phyloP scores from a whole-genome alignment of 30 jellyfish, hydroid and myxozoan genomes.

The Haliclystus octoradiatus region DNA sequence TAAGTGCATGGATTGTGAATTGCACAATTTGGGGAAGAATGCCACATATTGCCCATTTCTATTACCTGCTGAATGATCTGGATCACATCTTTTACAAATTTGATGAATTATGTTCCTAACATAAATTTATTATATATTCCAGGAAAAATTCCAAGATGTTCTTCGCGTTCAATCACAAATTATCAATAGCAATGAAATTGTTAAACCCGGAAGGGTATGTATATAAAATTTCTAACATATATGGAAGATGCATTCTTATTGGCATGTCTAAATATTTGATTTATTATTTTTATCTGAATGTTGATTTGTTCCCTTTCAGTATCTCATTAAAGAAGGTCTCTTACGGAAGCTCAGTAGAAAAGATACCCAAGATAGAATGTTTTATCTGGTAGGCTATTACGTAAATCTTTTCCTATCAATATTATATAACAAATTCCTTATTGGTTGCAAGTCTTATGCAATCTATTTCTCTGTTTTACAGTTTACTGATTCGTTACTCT shows the following conservation, averaged over 20 bases:
- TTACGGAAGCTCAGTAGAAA: constrained; percentile 75
- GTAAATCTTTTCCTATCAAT: background rate
- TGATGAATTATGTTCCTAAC: too few species aligned
- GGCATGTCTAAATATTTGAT: too few species aligned
- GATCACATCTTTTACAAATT: too few species aligned
- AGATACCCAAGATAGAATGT: constrained; percentile 83
- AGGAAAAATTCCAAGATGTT: constrained; percentile 92
- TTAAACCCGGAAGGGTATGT: constrained; percentile 96
- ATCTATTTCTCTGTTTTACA: background rate
- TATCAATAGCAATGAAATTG: constrained; percentile 72
- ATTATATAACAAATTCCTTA: background rate
- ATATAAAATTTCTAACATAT: too few species aligned
- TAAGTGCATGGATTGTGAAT: too few species aligned
- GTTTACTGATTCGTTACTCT: constrained; percentile 83
- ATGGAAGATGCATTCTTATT: too few species aligned
- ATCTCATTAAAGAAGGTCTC: constrained; percentile 76
- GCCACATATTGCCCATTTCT: too few species aligned
- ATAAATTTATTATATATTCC: background rate
- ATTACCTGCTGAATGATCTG: too few species aligned
- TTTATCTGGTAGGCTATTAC: constrained; percentile 44
- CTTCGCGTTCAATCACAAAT: constrained; percentile 79
- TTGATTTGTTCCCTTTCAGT: constrained; percentile 27
- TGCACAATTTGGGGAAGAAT: too few species aligned
- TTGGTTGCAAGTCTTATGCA: background rate
- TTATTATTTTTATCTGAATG: too few species aligned